These are phyloP conservation scores for Tenrec ecaudatus DNA, from an alignment of 2,113 vertebrate species.

Conservation along the genomic window DNA sequence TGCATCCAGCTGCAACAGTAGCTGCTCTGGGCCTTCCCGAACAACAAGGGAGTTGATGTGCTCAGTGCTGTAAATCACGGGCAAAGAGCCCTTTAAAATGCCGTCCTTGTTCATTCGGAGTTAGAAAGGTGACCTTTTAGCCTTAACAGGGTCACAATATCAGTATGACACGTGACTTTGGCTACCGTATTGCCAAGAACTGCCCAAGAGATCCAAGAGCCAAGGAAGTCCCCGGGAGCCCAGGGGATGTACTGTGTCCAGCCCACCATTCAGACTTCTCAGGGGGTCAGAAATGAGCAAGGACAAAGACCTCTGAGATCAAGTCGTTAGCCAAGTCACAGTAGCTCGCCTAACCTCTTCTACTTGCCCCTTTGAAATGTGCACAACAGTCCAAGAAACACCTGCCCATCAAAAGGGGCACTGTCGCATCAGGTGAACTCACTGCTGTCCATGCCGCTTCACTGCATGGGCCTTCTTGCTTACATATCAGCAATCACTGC, in stretches of 20 bases:
- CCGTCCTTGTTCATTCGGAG: slow-evolving; percentile 43
- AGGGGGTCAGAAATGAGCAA: background rate
- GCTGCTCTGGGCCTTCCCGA: slow-evolving; percentile 19
- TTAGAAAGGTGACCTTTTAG: slow-evolving; percentile 29
- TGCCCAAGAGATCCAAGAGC: background rate
- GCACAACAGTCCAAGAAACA: background rate
- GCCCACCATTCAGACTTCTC: background rate
- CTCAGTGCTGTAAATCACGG: slow-evolving; percentile 5
- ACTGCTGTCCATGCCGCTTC: background rate
- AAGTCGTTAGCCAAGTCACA: background rate
- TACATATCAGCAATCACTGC: slow-evolving; percentile 55
- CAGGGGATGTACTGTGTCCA: background rate
- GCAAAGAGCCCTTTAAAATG: slow-evolving; percentile 31
- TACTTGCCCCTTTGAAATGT: background rate
- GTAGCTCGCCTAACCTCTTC: background rate
- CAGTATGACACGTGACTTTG: background rate
- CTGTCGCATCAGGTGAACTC: slow-evolving; percentile 34
- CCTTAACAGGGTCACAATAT: background rate
- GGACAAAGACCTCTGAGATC: background rate
- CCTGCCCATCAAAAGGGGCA: background rate
- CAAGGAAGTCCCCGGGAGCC: background rate
- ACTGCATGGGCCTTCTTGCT: slow-evolving; percentile 34
- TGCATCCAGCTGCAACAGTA: slow-evolving; percentile 10
- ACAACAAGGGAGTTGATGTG: slow-evolving; percentile 62
- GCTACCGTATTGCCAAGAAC: background rate